These are phyloP conservation scores for Caracal caracal DNA, from an alignment of 2,113 vertebrate genomes.

Conservation along the genomic window DNA sequence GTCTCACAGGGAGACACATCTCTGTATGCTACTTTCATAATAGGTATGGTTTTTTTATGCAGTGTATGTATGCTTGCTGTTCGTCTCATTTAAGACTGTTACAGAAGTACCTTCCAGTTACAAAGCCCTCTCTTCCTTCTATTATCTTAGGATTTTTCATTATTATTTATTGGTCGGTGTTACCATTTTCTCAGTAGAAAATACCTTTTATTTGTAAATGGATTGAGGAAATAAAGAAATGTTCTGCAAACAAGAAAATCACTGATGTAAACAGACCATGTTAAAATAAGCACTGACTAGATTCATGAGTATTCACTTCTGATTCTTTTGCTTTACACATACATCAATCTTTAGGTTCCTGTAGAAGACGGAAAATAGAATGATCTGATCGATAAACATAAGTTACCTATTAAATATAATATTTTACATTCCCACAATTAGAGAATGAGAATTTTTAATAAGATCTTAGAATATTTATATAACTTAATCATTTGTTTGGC, in stretches of 20 bases:
- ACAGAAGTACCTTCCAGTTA: neutral
- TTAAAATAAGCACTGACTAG: neutral
- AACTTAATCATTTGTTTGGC: neutral
- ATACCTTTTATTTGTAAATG: neutral
- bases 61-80: neutral
- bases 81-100: neutral
- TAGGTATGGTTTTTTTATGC: neutral
- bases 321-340: neutral
- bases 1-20: neutral
- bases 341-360: neutral
- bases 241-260: neutral
- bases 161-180: neutral
- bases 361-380: neutral
- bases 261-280: neutral
- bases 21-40: neutral
- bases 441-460: neutral
- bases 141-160: neutral
- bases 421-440: neutral
- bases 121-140: neutral
- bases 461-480: neutral
- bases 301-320: neutral
- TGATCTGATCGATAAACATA: neutral
- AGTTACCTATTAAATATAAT: neutral
- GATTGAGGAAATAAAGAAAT: neutral
- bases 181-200: neutral